Evolutionary conservation across 2,888 invertebrate genomes (phyloP), one percentile per base, ranked within the genome.

Genomic region (Lycia hirtaria): DNA sequence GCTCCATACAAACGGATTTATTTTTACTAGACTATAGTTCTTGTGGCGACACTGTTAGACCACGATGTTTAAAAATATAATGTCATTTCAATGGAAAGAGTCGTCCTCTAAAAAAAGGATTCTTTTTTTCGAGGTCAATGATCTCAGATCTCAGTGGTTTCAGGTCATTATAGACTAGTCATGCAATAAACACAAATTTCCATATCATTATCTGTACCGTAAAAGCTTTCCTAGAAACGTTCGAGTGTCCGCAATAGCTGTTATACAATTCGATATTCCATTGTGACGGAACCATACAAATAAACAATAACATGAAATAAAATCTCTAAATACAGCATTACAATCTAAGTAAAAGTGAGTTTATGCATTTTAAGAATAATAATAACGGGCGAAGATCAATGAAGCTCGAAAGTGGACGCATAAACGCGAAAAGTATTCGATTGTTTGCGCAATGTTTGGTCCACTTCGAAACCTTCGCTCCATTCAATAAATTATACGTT

Each of bases 401-500:
- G 73, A 67, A 73, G 74, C 72, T 75, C 50, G 76, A 78, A 72
- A 78, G 75, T 72, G 73, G 75, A 75, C 72, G 69, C 62, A 72
- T 48, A 76, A 77, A 77, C 75, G 76, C 73, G 75, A 80, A 76
- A 78, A 78, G 65, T 69, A 62, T n/a, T 53, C 74, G 72, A 81
- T 78, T 81, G 83, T 85, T 85, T 82, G 78, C 62, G 68, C 75
- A 71, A 77, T 76, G 77, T 80, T 83, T 73, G 78, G 79, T 74
- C 74, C 71, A 75, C 76, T 75, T 77, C 70, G 73, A 74, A 73
- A 81, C 80, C n/a, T n/a, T n/a, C 75, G 76, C 75, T 65, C 79
- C 78, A 80, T 82, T 87, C 78, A 80, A 83, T 73, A 87, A 88
- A 88, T 87, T 87, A 85, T 78, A 83, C 77, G 81, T 87, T 81